Conservation (phyloP, 2,888 invertebrate genomes). For the Ichneumoninae sp. region DNA sequence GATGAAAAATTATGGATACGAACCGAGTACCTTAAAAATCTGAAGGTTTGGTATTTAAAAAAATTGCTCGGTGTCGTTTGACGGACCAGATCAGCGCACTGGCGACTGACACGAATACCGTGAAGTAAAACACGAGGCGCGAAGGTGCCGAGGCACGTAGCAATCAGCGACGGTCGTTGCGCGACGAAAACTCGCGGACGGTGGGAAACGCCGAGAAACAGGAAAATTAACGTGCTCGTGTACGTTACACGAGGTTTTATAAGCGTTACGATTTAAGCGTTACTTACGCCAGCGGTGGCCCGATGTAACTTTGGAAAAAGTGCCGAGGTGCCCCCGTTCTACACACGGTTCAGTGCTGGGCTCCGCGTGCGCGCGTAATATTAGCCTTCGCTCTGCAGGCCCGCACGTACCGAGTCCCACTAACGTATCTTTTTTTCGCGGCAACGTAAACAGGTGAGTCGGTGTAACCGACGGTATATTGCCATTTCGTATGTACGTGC, state of each 20-base stretch:
- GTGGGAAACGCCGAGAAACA: conserved; percentile 45
- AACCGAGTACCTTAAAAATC: not conserved
- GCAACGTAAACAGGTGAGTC: not conserved
- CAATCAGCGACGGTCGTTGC: conserved; percentile 75
- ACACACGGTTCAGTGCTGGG: not conserved
- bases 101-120: not conserved
- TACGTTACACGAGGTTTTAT: not conserved
- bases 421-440: too few species aligned
- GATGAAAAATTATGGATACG: not conserved
- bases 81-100: not conserved
- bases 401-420: not conserved
- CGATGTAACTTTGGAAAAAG: not conserved
- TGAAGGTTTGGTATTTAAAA: not conserved
- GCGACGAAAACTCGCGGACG: conserved; percentile 72
- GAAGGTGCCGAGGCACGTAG: conserved; percentile 75
- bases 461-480: not conserved
- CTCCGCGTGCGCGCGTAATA: not conserved
- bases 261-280: not conserved
- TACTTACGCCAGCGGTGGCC: not conserved
- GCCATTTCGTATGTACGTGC: not conserved
- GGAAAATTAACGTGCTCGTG: not conserved
- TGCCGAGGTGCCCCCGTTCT: not conserved
- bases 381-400: not conserved
- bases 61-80: not conserved
- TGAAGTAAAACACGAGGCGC: conserved; percentile 46